Conservation (phyloP, 2,888 invertebrate species). For the Cetonia aurata region DNA sequence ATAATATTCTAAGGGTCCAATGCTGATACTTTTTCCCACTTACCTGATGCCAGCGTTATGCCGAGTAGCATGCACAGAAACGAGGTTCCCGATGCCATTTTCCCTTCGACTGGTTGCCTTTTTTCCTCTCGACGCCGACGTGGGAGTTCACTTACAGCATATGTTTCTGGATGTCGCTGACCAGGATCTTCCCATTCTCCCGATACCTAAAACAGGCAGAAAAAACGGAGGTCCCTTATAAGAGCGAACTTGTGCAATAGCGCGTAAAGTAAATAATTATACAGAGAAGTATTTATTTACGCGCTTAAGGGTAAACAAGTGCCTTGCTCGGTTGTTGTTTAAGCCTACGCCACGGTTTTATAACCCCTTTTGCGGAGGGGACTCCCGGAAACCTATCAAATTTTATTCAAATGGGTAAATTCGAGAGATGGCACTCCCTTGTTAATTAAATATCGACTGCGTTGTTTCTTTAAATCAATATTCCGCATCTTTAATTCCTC, state of each 20-base stretch:
- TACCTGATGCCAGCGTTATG: slow-evolving; percentile 53
- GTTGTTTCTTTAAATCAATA: too few species aligned
- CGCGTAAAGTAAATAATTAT: slow-evolving; percentile 6
- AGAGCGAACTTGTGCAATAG: too few species aligned
- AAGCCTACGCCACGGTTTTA: too few species aligned
- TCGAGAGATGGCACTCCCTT: too few species aligned
- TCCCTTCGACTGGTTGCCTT: slow-evolving; percentile 44
- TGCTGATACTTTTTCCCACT: slow-evolving; percentile 33
- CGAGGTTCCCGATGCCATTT: slow-evolving; percentile 47
- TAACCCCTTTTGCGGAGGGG: too few species aligned
- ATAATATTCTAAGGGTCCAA: slow-evolving; percentile 17
- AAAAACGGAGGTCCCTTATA: background rate
- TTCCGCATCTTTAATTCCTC: too few species aligned
- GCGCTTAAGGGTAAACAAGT: too few species aligned
- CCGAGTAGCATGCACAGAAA: slow-evolving; percentile 53
- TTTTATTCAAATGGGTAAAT: too few species aligned
- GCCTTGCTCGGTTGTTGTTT: too few species aligned
- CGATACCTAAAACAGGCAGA: slow-evolving; percentile 59
- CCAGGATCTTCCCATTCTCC: slow-evolving; percentile 62
- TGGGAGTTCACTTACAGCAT: background rate
- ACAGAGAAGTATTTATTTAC: too few species aligned
- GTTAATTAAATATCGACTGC: too few species aligned
- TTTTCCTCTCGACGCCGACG: slow-evolving; percentile 48
- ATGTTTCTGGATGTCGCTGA: slow-evolving; percentile 46
- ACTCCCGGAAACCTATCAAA: too few species aligned